Evolutionary conservation across 1,140 invertebrate species (phyloP).

Genomic region (Aphelinus atriplicis): DNA sequence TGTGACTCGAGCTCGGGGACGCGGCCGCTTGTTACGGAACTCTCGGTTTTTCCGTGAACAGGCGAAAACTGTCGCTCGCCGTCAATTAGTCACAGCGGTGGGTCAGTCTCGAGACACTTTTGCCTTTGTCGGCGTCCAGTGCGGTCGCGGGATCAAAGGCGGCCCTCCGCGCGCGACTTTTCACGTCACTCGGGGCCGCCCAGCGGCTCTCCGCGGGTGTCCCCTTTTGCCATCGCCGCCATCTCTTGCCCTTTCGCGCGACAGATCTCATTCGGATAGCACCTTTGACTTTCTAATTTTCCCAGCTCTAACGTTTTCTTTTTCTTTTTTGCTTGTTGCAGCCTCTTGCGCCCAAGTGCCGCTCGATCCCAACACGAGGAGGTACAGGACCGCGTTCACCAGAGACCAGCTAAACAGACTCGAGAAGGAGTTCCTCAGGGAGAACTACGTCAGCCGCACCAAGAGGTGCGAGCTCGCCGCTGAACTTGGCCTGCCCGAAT

Average conservation of each 20-base stretch:
- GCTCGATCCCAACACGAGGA: conserved; percentile 76
- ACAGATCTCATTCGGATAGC: not conserved
- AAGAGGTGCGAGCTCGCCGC: conserved; percentile 94
- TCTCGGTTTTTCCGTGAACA: no score
- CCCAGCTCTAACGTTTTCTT: conserved; percentile 33
- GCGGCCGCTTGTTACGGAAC: no score
- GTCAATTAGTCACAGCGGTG: no score
- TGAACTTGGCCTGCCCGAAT: conserved; percentile 92
- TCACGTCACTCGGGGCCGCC: no score
- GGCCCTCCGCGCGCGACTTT: no score
- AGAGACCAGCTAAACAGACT: conserved; percentile 91
- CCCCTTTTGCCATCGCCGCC: no score
- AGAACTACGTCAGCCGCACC: conserved; percentile 97
- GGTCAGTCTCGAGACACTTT: no score
- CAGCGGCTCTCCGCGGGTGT: not conserved
- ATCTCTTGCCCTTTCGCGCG: no score
- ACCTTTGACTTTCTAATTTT: conserved; percentile 15
- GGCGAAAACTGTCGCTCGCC: no score
- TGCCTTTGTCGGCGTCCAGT: no score
- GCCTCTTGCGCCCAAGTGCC: not conserved
- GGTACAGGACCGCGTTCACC: conserved; percentile 98
- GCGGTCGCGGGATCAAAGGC: no score
- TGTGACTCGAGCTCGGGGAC: no score
- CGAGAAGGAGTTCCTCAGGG: conserved; percentile 97
- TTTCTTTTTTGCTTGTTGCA: not conserved